Conservation (phyloP, 1,140 invertebrate species). For the Temnothorax longispinosus region DNA sequence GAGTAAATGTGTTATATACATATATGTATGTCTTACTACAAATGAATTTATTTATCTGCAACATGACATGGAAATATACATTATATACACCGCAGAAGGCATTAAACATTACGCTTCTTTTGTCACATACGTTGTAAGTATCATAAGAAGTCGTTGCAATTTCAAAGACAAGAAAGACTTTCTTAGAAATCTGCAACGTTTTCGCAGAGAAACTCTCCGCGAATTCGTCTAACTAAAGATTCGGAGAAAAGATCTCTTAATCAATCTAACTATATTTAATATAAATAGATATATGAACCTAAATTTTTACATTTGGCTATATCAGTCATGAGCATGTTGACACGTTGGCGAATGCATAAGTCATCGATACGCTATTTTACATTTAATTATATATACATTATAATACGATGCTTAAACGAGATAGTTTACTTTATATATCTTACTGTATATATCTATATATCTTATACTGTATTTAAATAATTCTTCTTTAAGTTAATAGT, state of each 20-base stretch:
- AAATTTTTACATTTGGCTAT: constrained; percentile 81
- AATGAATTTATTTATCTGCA: constrained; percentile 74
- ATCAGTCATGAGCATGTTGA: constrained; percentile 78
- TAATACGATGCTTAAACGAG: not conserved
- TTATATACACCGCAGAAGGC: constrained; percentile 73
- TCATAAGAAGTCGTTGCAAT: constrained; percentile 49
- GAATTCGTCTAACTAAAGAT: constrained; percentile 21
- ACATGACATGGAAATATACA: constrained; percentile 75
- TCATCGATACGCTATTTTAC: constrained; percentile 43
- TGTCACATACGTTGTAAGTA: constrained; percentile 54
- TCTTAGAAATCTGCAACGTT: not conserved
- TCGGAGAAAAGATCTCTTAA: constrained; percentile 22
- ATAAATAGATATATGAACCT: constrained; percentile 75
- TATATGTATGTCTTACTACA: constrained; percentile 32
- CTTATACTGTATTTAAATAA: constrained; percentile 63
- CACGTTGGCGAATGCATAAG: constrained; percentile 20
- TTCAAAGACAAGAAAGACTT: not conserved
- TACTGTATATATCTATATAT: not conserved
- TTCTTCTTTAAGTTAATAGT: constrained; percentile 59
- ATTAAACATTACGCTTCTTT: constrained; percentile 35
- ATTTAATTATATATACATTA: constrained; percentile 58
- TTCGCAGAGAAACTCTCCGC: not conserved
- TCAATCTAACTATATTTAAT: constrained; percentile 53
- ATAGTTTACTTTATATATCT: constrained; percentile 2
- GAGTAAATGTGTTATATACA: not conserved